Evolutionary conservation across 2,797 vertebrate species (phyloP).

Genomic region (Alectoris magna): DNA sequence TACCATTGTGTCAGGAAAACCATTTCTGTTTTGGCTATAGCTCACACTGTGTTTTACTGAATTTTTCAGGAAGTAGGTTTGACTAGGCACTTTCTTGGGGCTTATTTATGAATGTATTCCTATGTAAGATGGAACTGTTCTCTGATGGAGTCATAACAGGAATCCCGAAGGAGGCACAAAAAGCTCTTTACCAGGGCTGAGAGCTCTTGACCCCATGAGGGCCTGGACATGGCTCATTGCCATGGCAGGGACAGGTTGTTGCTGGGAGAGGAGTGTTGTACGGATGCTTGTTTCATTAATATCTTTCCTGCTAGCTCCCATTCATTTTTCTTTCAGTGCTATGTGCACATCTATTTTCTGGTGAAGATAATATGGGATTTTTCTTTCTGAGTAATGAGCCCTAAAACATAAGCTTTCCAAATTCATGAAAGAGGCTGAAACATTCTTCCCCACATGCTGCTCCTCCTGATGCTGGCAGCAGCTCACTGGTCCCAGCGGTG

Average conservation of each 20-base stretch:
- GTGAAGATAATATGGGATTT: not conserved
- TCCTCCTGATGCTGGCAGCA: not conserved
- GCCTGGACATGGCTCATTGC: rapidly evolving
- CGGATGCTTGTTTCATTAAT: not conserved
- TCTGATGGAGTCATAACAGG: not conserved
- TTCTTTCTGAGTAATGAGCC: not conserved
- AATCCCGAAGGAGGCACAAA: not conserved
- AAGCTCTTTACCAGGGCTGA: not conserved
- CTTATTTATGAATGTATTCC: not conserved
- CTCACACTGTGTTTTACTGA: not conserved
- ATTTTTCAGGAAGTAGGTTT: not conserved
- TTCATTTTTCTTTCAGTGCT: not conserved
- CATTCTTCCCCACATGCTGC: not conserved
- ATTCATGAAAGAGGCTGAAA: not conserved
- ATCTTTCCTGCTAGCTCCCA: not conserved
- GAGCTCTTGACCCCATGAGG: not conserved
- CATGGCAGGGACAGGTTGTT: not conserved
- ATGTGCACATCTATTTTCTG: not conserved
- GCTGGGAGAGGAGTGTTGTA: not conserved
- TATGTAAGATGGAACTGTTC: not conserved
- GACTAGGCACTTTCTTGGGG: not conserved
- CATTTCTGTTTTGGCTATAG: not conserved
- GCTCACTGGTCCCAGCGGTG: not conserved
- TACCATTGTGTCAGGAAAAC: not conserved
- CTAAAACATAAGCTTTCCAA: not conserved